These are phyloP conservation scores for Reinhardtius hippoglossoides DNA, from an alignment of 2,113 vertebrate genomes.

Conservation along the genomic window DNA sequence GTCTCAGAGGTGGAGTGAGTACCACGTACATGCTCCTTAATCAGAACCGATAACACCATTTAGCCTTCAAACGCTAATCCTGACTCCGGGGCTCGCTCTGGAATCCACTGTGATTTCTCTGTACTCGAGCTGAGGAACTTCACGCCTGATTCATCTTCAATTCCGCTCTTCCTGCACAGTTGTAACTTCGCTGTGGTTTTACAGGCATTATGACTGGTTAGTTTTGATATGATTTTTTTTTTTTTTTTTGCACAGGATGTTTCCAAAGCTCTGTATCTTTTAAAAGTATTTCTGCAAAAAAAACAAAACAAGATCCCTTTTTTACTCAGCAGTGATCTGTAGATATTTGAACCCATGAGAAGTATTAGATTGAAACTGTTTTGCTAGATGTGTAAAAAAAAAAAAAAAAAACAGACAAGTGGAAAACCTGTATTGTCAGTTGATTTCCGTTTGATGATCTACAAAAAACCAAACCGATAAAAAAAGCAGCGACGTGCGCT, in stretches of 20 bases:
- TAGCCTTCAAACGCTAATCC: slow-evolving; percentile 79
- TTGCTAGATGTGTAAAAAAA: not conserved
- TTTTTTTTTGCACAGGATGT: slow-evolving; percentile 14
- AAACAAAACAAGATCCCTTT: no score
- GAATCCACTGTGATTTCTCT: slow-evolving; percentile 70
- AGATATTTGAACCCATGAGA: not conserved
- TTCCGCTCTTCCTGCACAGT: slow-evolving; percentile 62
- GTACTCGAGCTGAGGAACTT: slow-evolving; percentile 69
- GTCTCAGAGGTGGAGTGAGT: slow-evolving; percentile 80
- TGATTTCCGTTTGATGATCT: slow-evolving; percentile 75
- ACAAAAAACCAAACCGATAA: slow-evolving; percentile 80
- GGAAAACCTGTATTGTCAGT: slow-evolving; percentile 37
- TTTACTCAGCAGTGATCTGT: rapidly evolving
- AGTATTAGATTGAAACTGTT: not conserved
- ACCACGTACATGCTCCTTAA: slow-evolving; percentile 77
- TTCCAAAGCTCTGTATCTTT: slow-evolving; percentile 1
- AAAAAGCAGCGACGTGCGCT: slow-evolving; percentile 81
- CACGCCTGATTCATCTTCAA: slow-evolving; percentile 60
- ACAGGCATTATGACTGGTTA: slow-evolving; percentile 54
- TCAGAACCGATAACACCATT: slow-evolving; percentile 79
- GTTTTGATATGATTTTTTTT: slow-evolving; percentile 42
- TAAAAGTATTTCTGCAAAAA: no score
- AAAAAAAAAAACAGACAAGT: slow-evolving; percentile 1
- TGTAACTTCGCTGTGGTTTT: slow-evolving; percentile 56
- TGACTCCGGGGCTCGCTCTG: slow-evolving; percentile 70